Conservation (phyloP, 1,140 invertebrate species). For the Choristoneura fumiferana region DNA sequence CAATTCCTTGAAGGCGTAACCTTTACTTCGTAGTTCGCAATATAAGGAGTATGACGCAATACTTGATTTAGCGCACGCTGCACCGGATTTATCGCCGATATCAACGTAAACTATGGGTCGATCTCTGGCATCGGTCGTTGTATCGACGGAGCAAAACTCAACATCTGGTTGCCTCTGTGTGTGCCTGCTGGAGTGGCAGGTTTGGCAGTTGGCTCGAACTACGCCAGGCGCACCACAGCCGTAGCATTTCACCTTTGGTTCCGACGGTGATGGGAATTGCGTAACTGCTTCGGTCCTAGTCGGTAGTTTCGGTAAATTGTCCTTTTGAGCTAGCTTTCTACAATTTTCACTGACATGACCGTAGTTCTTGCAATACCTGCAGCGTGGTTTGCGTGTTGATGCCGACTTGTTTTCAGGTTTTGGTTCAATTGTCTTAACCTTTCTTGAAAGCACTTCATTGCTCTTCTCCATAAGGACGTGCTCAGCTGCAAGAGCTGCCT, state of each 20-base stretch:
- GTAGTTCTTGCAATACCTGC: too few relatives aligned
- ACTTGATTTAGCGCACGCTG: constrained; percentile 2
- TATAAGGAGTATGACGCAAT: too few relatives aligned
- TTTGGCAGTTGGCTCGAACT: not conserved
- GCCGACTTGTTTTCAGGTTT: not conserved
- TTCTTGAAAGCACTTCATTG: not conserved
- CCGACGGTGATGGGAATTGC: not conserved
- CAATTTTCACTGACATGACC: not conserved
- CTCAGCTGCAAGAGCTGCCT: too few relatives aligned
- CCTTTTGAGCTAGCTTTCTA: not conserved
- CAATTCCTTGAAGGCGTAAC: too few relatives aligned
- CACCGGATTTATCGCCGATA: not conserved
- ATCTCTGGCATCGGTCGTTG: not conserved
- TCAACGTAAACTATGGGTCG: not conserved
- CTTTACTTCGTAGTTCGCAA: too few relatives aligned
- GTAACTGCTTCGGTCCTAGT: not conserved
- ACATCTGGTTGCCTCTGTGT: too few relatives aligned
- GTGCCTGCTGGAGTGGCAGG: not conserved
- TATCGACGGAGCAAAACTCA: not conserved
- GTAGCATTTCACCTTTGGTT: not conserved
- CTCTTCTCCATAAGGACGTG: too few relatives aligned
- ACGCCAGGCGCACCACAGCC: not conserved
- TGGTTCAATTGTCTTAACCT: not conserved
- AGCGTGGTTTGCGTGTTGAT: too few relatives aligned
- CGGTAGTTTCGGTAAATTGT: not conserved